phyloP scores from a whole-genome alignment of 1,140 invertebrate genomes.

The Apis florea region DNA sequence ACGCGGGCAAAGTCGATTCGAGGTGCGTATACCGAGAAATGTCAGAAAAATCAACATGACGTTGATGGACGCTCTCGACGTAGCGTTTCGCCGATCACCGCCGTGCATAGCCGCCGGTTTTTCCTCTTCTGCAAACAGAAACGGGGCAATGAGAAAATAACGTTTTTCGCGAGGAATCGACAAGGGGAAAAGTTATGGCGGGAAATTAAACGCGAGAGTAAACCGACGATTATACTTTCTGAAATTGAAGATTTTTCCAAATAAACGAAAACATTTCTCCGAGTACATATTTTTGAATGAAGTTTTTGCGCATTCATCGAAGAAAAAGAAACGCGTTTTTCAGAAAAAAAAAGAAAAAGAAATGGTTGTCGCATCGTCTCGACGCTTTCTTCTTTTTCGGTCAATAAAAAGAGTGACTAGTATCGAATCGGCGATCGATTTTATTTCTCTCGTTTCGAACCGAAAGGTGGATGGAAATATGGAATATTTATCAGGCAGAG shows the following conservation, averaged over 20 bases:
- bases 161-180: too few species aligned
- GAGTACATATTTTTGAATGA: too few species aligned
- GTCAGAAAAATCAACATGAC: constrained; percentile 46
- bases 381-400: too few species aligned
- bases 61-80: constrained; percentile 41
- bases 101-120: constrained; percentile 69
- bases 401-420: too few species aligned
- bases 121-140: constrained; percentile 64
- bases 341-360: too few species aligned
- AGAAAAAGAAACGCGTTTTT: too few species aligned
- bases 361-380: too few species aligned
- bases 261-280: background rate
- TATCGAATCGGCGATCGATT: too few species aligned
- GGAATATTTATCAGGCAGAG: too few species aligned
- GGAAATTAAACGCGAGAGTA: background rate
- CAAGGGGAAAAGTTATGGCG: background rate
- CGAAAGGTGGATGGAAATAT: too few species aligned
- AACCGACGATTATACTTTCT: background rate
- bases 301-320: too few species aligned
- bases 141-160: background rate
- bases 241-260: background rate
- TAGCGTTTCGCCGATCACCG: constrained; percentile 60
- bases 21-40: constrained; percentile 37
- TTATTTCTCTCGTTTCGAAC: too few species aligned
- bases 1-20: constrained; percentile 27